Conservation (phyloP, 2,888 invertebrate species). For the Agonopterix subpropinquella region DNA sequence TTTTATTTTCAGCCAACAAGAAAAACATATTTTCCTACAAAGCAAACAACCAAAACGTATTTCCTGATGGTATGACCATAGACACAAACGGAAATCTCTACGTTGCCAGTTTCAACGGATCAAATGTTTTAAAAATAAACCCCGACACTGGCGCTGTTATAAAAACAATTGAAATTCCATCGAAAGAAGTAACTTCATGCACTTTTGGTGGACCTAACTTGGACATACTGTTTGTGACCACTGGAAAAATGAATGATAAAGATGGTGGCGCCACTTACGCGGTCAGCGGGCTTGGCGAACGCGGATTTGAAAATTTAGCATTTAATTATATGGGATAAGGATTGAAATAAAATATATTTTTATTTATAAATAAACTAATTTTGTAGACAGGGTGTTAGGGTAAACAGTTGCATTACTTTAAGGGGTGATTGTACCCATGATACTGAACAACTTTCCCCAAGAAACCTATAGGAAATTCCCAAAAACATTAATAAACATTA, state of each 20-base stretch:
- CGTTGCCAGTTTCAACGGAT: constrained; percentile 82
- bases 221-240: constrained; percentile 80
- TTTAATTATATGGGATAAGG: not conserved
- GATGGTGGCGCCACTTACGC: constrained; percentile 46
- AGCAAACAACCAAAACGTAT: constrained; percentile 42
- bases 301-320: constrained; percentile 39
- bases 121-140: constrained; percentile 72
- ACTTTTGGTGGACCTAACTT: constrained; percentile 83
- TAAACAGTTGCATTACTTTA: too few relatives aligned
- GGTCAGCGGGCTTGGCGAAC: constrained; percentile 67
- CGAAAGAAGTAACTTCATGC: constrained; percentile 80
- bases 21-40: constrained; percentile 71
- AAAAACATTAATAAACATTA: too few relatives aligned
- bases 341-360: constrained; percentile 50
- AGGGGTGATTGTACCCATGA: too few relatives aligned
- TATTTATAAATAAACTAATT: too few relatives aligned
- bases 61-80: constrained; percentile 84
- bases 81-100: constrained; percentile 85
- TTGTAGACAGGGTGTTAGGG: too few relatives aligned
- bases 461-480: too few relatives aligned
- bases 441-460: too few relatives aligned
- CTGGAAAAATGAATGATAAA: constrained; percentile 46
- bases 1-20: constrained; percentile 20
- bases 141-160: constrained; percentile 74
- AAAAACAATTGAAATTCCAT: constrained; percentile 69